Evolutionary conservation across 23 tunicate species (phyloP).

Genomic region (Trididemnum clinides): DNA sequence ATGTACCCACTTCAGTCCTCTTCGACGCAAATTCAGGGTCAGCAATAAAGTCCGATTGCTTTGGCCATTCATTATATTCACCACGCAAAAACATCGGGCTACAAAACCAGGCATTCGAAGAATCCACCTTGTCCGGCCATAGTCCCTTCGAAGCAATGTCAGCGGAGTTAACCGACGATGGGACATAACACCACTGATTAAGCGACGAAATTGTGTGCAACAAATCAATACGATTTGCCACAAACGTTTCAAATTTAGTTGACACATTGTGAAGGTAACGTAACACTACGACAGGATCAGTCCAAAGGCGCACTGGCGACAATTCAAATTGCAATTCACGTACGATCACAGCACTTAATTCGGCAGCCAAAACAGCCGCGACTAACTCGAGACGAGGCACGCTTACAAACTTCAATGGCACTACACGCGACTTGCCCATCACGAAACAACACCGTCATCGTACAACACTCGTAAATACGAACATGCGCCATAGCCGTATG

Average conservation of each 20-base stretch:
- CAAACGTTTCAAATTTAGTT: constrained; percentile 14
- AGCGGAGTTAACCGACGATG: background rate
- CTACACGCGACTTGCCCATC: constrained; percentile 13
- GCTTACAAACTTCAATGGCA: constrained; percentile 6
- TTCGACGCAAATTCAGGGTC: background rate
- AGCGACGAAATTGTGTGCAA: background rate
- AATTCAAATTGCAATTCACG: background rate
- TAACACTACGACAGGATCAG: constrained; percentile 15
- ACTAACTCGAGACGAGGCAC: constrained; percentile 1
- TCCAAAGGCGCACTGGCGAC: background rate
- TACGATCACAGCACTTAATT: background rate
- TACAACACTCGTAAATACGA: no score
- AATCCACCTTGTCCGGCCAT: background rate
- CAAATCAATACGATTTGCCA: constrained; percentile 26
- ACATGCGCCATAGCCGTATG: no score
- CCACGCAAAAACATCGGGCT: background rate
- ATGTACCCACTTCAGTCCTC: background rate
- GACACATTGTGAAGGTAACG: constrained; percentile 1
- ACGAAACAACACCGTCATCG: no score
- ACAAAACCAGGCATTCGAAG: background rate
- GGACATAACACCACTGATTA: constrained; percentile 11
- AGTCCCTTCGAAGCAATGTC: background rate
- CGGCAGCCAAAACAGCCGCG: constrained; percentile 27
- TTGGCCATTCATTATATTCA: background rate
- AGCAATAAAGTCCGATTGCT: background rate